Conservation (phyloP, 2,797 vertebrate genomes). For the Iguana delicatissima region DNA sequence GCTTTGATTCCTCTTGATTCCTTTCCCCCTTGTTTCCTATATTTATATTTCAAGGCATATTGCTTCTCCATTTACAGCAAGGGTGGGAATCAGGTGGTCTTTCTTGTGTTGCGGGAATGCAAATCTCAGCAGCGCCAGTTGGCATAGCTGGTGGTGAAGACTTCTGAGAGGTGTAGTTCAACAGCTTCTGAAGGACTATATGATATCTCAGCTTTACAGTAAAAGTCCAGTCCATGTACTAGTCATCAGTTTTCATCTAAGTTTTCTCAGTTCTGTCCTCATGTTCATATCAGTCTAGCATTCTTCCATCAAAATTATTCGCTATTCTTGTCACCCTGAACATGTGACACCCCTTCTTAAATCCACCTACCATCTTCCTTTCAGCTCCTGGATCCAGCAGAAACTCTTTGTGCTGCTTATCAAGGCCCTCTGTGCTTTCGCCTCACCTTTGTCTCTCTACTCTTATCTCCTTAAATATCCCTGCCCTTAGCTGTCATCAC, state of each 20-base stretch:
- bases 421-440: background rate
- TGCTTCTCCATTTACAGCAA: too few relatives aligned
- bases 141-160: too few relatives aligned
- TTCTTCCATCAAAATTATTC: background rate
- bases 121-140: too few relatives aligned
- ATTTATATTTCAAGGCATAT: too few relatives aligned
- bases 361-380: background rate
- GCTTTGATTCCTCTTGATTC: background rate
- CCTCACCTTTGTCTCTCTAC: background rate
- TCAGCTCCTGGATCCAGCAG: background rate
- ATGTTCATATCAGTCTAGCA: background rate
- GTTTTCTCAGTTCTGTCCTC: background rate
- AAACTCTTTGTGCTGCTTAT: background rate
- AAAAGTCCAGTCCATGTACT: background rate
- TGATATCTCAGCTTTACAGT: background rate
- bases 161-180: too few relatives aligned
- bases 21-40: background rate
- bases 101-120: too few relatives aligned
- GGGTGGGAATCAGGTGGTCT: too few relatives aligned
- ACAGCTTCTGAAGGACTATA: too few relatives aligned
- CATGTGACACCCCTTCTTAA: background rate
- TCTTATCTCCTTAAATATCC: background rate
- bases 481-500: background rate
- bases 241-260: background rate
- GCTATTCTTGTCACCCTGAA: background rate